Conservation (phyloP, 2,113 vertebrate species). For the Antechinus flavipes region DNA sequence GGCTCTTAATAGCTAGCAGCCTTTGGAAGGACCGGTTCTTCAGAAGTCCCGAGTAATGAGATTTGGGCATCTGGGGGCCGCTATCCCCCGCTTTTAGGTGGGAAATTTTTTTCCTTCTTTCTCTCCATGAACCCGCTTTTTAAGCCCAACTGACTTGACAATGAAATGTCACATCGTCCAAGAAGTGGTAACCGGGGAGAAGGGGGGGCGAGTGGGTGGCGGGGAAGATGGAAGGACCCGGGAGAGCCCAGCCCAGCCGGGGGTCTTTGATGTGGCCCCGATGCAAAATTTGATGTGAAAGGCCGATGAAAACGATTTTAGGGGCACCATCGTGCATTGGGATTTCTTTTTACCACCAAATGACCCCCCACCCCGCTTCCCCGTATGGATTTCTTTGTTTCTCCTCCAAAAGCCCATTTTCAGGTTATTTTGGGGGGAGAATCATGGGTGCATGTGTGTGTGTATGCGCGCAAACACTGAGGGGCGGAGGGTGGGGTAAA, state of each 20-base stretch:
- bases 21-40: slow-evolving; percentile 85
- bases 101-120: slow-evolving; percentile 63
- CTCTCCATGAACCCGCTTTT: slow-evolving; percentile 69
- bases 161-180: slow-evolving; percentile 73
- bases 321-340: slow-evolving; percentile 68
- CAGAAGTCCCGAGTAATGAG: slow-evolving; percentile 91
- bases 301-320: slow-evolving; percentile 83
- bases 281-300: slow-evolving; percentile 86
- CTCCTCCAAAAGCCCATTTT: slow-evolving; percentile 65
- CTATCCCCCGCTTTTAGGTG: slow-evolving; percentile 62
- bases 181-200: slow-evolving; percentile 59
- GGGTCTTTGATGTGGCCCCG: slow-evolving; percentile 88
- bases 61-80: slow-evolving; percentile 86
- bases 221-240: slow-evolving; percentile 62
- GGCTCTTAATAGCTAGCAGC: slow-evolving; percentile 84
- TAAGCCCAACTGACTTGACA: slow-evolving; percentile 78
- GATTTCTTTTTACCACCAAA: background rate
- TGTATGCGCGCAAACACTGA: background rate
- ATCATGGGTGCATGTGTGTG: background rate
- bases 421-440: background rate
- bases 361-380: slow-evolving; percentile 58
- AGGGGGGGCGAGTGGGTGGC: slow-evolving; percentile 37
- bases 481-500: slow-evolving; percentile 65
- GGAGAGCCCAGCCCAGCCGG: slow-evolving; percentile 77
- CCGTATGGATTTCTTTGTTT: slow-evolving; percentile 81